Evolutionary conservation across 2,888 invertebrate genomes (phyloP).

Genomic region (Platerodrilus igneus): DNA sequence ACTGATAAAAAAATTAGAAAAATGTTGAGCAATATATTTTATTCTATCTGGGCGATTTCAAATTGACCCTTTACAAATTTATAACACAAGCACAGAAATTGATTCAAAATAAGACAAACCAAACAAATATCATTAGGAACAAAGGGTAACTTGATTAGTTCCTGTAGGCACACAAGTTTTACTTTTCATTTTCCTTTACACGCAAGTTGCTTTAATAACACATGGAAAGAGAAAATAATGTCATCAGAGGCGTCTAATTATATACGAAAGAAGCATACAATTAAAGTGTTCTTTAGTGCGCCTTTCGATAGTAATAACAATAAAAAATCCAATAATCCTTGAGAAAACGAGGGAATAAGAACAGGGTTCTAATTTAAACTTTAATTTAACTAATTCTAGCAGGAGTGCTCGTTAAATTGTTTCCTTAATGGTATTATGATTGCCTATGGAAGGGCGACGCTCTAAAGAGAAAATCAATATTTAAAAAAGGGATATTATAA

Average conservation of each 20-base stretch:
- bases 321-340: slow-evolving; percentile 25
- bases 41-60: no score
- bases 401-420: slow-evolving; percentile 31
- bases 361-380: slow-evolving; percentile 24
- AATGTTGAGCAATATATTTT: no score
- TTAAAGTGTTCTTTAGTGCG: slow-evolving; percentile 22
- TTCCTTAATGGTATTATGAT: slow-evolving; percentile 33
- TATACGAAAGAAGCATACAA: slow-evolving; percentile 17
- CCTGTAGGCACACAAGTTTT: no score
- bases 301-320: slow-evolving; percentile 25
- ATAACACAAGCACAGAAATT: no score
- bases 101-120: no score
- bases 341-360: slow-evolving; percentile 21
- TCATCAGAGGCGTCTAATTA: slow-evolving; percentile 18
- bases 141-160: no score
- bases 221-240: no score
- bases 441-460: slow-evolving; percentile 19
- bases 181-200: no score
- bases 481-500: slow-evolving; percentile 28
- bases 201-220: no score
- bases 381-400: slow-evolving; percentile 33
- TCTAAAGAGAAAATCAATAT: slow-evolving; percentile 25
- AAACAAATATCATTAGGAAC: no score
- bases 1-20: no score
- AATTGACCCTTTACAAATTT: no score